Evolutionary conservation across 2,797 vertebrate species (phyloP), one percentile per base, ranked within the genome.

Genomic region (Vespertilio murinus): DNA sequence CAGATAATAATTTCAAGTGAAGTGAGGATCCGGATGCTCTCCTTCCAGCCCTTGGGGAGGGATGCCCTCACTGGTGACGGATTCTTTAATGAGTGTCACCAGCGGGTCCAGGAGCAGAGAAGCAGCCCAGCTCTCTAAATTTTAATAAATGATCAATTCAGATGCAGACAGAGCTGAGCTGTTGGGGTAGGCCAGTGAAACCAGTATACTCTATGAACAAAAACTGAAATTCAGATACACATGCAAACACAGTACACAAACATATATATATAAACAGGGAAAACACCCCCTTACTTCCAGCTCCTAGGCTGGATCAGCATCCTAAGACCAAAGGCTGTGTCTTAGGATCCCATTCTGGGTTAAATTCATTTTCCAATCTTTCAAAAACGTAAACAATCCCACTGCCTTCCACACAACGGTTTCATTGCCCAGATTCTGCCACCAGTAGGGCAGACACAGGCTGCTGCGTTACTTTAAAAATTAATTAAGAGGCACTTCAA

Each of bases 401-500:
- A 70, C 3, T 64, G 45, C 65, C 40, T 88, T 87, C 87, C 69
- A 78, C 12, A 79, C 69, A 92, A 89, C 16, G 93, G 65, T 87
- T 96, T 92, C 38, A 74, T 47, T 85, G 92, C 40, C 52, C 13
- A 42, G 77, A 38, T 84, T 90, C 90, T 77, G 70, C 71, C 67
- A 88, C 56, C 6, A 65, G 42, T 16, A 61, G 16, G 56, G 35
- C 9, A 73, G 91, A 74, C 80, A 96, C 30, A 96, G 95, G 91
- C 88, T 89, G 83, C 78, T 92, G 88, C 11, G 95, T 54, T 83
- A 93, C 87, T 96, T 77, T 87, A 81, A 81, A 92, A 97, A 95
- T 94, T 97, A 97, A 96, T 97, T 90, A 85, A 89, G 82, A 82
- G 96, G 91, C 96, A 93, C 93, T 96, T 96, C 93, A 95, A 96